Evolutionary conservation across 2,113 vertebrate species (phyloP).

Genomic region (rabbit (Oryctolagus cuniculus)): DNA sequence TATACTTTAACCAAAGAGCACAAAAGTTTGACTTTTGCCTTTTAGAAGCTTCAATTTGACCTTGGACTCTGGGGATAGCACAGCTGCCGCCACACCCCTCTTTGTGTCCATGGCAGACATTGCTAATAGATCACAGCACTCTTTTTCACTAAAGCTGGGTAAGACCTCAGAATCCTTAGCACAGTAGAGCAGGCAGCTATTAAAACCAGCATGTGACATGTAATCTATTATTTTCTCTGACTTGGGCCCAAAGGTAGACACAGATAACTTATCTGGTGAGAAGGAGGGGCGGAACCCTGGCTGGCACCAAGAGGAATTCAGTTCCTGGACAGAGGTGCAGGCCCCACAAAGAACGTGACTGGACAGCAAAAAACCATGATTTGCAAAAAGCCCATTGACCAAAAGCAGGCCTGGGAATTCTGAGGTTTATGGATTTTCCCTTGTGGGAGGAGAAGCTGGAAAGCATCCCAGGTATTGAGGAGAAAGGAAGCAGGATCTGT

Average conservation of each 20-base stretch:
- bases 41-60: not conserved
- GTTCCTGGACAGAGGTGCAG: constrained; percentile 18
- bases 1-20: not conserved
- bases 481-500: constrained; percentile 83
- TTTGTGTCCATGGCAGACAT: not conserved
- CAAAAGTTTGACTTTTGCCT: not conserved
- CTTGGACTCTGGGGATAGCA: not conserved
- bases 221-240: not conserved
- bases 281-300: not conserved
- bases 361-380: not conserved
- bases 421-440: constrained; percentile 69
- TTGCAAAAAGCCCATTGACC: constrained; percentile 53
- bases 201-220: not conserved
- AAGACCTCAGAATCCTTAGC: not conserved
- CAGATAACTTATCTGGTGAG: not conserved
- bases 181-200: not conserved
- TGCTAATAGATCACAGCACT: not conserved
- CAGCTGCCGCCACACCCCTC: too few relatives aligned
- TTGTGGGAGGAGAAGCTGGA: constrained; percentile 82
- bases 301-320: not conserved
- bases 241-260: not conserved
- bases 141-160: not conserved
- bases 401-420: constrained; percentile 73
- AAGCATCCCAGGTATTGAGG: constrained; percentile 83
- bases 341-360: not conserved